Conservation (phyloP, 2,113 vertebrate species). For the Ptilonorhynchus violaceus region DNA sequence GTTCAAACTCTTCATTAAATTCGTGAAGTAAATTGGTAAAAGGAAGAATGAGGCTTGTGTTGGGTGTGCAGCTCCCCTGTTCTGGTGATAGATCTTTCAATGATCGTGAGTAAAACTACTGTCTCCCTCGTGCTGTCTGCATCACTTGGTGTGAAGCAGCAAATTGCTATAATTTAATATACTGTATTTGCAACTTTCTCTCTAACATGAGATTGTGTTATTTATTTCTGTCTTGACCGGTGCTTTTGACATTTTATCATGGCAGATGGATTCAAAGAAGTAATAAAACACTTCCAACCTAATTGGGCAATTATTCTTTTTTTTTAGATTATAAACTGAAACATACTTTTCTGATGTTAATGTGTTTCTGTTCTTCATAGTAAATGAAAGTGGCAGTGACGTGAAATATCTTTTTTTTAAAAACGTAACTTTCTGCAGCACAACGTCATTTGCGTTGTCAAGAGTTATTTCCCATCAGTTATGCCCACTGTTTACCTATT, state of each 20-base stretch:
- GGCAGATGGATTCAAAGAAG: constrained; percentile 69
- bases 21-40: background rate
- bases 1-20: background rate
- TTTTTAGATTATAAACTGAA: constrained; percentile 1
- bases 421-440: background rate
- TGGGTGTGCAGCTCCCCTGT: constrained; percentile 34
- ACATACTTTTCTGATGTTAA: background rate
- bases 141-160: constrained; percentile 30
- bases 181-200: constrained; percentile 54
- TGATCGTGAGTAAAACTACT: constrained; percentile 42
- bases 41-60: background rate
- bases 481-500: background rate
- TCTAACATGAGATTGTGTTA: constrained; percentile 69
- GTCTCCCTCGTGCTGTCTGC: constrained; percentile 44
- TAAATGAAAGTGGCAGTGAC: constrained; percentile 31
- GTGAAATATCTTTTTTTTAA: background rate
- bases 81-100: constrained; percentile 21
- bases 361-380: background rate
- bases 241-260: constrained; percentile 69
- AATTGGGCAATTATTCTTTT: constrained; percentile 50
- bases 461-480: background rate
- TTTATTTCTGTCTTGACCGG: constrained; percentile 77
- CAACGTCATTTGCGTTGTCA: background rate
- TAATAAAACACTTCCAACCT: constrained; percentile 72
- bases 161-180: constrained; percentile 62